Conservation (phyloP, 2,797 vertebrate species). For the Moxostoma hubbsi region DNA sequence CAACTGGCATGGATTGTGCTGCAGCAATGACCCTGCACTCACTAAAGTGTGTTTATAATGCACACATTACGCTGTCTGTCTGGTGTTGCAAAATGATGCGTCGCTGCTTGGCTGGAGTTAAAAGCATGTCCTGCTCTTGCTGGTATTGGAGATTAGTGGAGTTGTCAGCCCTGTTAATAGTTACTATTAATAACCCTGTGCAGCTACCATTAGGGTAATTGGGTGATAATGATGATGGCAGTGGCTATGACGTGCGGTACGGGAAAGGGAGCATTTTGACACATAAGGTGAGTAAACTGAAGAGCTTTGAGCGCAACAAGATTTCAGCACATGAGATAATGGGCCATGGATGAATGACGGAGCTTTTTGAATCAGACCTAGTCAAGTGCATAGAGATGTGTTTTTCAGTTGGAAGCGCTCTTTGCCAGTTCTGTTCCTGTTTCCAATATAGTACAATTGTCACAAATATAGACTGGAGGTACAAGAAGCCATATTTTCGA, state of each 20-base stretch:
- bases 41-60: conserved; percentile 20
- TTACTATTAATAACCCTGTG: conserved; percentile 74
- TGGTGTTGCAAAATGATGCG: conserved; percentile 38
- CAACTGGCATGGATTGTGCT: background rate
- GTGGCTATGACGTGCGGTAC: conserved; percentile 57
- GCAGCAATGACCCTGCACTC: conserved; percentile 1
- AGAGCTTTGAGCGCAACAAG: conserved; percentile 29
- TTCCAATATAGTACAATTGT: background rate
- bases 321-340: conserved; percentile 26
- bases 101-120: conserved; percentile 27
- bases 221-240: conserved; percentile 78
- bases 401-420: background rate
- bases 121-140: conserved; percentile 50
- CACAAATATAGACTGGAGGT: background rate
- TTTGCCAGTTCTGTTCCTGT: background rate
- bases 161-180: conserved; percentile 76
- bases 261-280: conserved; percentile 47
- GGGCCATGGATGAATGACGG: background rate
- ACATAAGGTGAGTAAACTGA: conserved; percentile 42
- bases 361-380: background rate
- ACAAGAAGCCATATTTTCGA: background rate
- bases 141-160: conserved; percentile 69
- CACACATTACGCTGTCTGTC: conserved; percentile 13
- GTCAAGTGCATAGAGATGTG: background rate
- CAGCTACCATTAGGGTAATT: conserved; percentile 79